These are phyloP conservation scores for Endotricha flammealis DNA, from an alignment of 2,888 invertebrate species.

Conservation along the genomic window DNA sequence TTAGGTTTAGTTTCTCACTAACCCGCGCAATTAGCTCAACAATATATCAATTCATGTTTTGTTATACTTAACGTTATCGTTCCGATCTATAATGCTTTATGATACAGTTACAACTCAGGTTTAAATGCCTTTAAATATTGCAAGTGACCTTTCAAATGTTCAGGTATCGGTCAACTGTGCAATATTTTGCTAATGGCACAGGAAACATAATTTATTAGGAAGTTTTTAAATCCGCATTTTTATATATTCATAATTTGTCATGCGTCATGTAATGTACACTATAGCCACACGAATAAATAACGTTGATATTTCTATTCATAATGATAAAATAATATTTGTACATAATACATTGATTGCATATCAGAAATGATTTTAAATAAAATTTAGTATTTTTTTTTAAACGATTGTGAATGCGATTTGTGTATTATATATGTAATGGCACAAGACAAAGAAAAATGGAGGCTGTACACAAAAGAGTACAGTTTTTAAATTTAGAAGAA, in stretches of 20 bases:
- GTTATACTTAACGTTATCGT: neutral
- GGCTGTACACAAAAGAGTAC: too few relatives aligned
- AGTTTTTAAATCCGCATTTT: neutral
- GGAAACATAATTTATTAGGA: neutral
- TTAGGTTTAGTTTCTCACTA: neutral
- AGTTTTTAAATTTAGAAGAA: too few relatives aligned
- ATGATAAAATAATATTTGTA: too few relatives aligned
- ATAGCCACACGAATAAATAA: too few relatives aligned
- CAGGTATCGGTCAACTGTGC: slow-evolving; percentile 7
- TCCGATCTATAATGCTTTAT: slow-evolving; percentile 4
- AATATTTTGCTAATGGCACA: slow-evolving; percentile 5
- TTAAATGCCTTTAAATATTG: slow-evolving; percentile 6
- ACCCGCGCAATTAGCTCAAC: neutral
- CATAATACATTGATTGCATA: too few relatives aligned
- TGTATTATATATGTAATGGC: too few relatives aligned
- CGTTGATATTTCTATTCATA: neutral
- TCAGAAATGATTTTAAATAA: too few relatives aligned
- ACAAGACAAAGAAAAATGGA: too few relatives aligned
- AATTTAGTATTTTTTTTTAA: too few relatives aligned
- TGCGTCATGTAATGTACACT: neutral
- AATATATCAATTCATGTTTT: neutral
- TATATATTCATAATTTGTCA: neutral
- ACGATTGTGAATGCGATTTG: too few relatives aligned
- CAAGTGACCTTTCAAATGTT: slow-evolving; percentile 4
- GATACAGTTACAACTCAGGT: slow-evolving; percentile 5